phyloP scores from a whole-genome alignment of 2,113 vertebrate genomes.

The Phainopepla nitens region DNA sequence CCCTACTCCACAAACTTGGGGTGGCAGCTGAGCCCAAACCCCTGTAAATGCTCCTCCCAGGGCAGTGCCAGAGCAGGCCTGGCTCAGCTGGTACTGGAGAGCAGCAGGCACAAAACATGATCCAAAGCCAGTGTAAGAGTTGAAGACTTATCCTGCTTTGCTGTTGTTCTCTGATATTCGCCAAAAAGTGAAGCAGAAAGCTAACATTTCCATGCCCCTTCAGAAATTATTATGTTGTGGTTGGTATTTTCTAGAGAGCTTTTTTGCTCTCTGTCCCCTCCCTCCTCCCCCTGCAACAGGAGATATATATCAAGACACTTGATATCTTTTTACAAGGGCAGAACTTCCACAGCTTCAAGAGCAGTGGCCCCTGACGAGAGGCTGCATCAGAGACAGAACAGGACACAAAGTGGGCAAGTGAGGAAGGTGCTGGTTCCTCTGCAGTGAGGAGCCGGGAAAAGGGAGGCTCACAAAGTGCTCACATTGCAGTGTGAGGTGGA shows the following conservation, averaged over 20 bases:
- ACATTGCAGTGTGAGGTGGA: fast-evolving
- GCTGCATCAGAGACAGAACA: background rate
- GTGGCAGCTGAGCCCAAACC: background rate
- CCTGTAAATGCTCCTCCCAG: no score
- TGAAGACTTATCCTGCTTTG: background rate
- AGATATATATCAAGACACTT: background rate
- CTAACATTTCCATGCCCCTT: background rate
- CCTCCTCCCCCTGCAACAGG: background rate
- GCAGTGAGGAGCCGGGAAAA: background rate
- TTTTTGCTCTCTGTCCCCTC: background rate
- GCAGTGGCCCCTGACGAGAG: fast-evolving
- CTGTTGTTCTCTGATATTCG: background rate
- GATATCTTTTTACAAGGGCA: background rate
- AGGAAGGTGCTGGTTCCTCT: background rate
- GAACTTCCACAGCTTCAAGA: background rate
- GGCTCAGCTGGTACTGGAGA: fast-evolving
- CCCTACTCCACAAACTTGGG: background rate
- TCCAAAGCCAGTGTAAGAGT: fast-evolving
- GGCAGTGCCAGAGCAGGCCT: fast-evolving
- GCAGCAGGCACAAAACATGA: fast-evolving
- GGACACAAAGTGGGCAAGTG: background rate
- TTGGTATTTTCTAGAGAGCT: background rate
- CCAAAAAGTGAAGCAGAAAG: background rate
- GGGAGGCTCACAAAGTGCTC: fast-evolving
- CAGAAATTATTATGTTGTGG: background rate